Evolutionary conservation across 2,888 invertebrate genomes (phyloP).

Genomic region (Priocnemis perturbator): DNA sequence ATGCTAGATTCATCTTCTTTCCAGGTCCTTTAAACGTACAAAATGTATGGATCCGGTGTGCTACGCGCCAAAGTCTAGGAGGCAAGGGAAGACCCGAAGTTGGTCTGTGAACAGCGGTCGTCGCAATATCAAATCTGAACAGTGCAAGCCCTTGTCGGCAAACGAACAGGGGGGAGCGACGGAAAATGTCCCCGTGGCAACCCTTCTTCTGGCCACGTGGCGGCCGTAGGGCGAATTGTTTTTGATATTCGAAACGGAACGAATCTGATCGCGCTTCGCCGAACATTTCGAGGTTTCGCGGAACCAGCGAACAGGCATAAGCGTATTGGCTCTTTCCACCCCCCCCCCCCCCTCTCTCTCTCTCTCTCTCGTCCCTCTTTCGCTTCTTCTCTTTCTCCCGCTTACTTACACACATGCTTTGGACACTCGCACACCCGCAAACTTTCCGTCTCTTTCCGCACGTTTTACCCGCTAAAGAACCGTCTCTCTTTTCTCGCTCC

Average conservation of each 20-base stretch:
- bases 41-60: no score
- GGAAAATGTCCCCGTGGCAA: conserved; percentile 34
- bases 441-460: not conserved
- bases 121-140: no score
- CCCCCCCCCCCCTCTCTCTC: conserved; percentile 14
- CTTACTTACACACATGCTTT: not conserved
- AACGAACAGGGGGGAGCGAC: no score
- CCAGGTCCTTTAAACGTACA: no score
- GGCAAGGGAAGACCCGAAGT: no score
- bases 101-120: no score
- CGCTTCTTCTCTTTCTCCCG: conserved; percentile 4
- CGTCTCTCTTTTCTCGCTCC: not conserved
- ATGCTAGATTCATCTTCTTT: no score
- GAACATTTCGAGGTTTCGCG: conserved; percentile 39
- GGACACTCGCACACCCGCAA: not conserved
- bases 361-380: conserved; percentile 11
- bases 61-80: no score
- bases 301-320: conserved; percentile 25
- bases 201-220: conserved; percentile 52
- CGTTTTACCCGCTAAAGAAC: not conserved
- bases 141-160: no score
- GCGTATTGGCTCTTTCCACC: conserved; percentile 13
- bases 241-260: conserved; percentile 68
- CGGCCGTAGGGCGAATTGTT: conserved; percentile 59
- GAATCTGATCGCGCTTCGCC: conserved; percentile 51